These are phyloP conservation scores for Drosophila paranaensis DNA, from an alignment of 2,888 invertebrate genomes.

Conservation along the genomic window DNA sequence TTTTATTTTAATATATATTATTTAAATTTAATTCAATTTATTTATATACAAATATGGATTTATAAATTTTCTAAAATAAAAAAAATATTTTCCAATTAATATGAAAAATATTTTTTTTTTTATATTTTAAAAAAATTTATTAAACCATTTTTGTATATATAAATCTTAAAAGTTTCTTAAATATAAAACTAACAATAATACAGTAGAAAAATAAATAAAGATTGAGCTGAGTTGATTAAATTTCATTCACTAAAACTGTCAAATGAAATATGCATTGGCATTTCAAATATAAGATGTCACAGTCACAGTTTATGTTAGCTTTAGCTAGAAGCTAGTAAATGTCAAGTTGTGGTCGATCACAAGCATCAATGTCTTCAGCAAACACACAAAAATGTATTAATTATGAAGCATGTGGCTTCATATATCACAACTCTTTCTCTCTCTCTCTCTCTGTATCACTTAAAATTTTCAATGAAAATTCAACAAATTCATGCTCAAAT, in stretches of 20 bases:
- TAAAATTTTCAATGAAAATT: neutral
- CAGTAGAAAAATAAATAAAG: neutral
- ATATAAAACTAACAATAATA: neutral
- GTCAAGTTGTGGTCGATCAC: neutral
- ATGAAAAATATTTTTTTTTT: too few species aligned
- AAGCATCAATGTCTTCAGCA: neutral
- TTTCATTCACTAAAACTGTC: neutral
- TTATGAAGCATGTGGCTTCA: neutral
- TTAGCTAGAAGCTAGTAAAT: neutral
- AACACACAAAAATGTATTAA: neutral
- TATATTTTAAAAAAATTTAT: too few species aligned
- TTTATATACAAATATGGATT: too few species aligned
- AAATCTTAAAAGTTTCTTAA: neutral
- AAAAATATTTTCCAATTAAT: too few species aligned
- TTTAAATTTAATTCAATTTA: too few species aligned
- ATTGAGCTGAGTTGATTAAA: neutral
- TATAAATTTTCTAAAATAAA: too few species aligned
- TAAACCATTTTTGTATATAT: too few species aligned
- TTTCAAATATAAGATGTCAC: neutral
- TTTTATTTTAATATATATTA: too few species aligned
- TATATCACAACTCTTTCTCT: neutral
- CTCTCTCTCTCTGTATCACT: neutral
- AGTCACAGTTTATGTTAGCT: too few species aligned
- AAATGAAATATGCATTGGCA: conserved; percentile 6
- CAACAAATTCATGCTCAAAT: neutral